These are phyloP conservation scores for Eremophila alpestris DNA, from an alignment of 2,797 vertebrate genomes.

Conservation along the genomic window DNA sequence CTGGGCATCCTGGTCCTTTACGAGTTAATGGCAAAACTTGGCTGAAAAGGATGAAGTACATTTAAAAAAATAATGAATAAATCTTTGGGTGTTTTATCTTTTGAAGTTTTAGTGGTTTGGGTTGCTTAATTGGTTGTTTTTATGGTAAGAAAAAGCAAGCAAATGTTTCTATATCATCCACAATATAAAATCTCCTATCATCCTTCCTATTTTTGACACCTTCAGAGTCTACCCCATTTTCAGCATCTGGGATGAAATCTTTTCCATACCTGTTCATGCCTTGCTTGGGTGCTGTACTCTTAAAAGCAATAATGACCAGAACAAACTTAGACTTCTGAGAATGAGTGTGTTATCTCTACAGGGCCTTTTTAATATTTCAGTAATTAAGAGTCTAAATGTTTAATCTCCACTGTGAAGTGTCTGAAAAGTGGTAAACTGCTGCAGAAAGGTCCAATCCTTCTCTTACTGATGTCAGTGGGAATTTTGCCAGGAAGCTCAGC, in stretches of 20 bases:
- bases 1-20: neutral
- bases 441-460: neutral
- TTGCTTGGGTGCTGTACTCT: neutral
- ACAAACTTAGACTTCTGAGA: neutral
- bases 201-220: neutral
- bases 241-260: neutral
- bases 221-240: neutral
- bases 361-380: neutral
- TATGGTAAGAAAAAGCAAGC: neutral
- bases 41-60: neutral
- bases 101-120: neutral
- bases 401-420: neutral
- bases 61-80: neutral
- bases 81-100: neutral
- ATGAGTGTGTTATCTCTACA: neutral
- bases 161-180: neutral
- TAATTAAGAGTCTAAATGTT: slow-evolving; percentile 28
- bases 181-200: neutral
- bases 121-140: neutral
- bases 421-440: neutral
- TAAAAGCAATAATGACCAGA: neutral
- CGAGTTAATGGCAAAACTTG: neutral
- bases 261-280: neutral
- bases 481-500: slow-evolving; percentile 45
- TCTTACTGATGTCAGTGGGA: slow-evolving; percentile 2